phyloP scores from a whole-genome alignment of 2,888 invertebrate species.

The Mantis religiosa region DNA sequence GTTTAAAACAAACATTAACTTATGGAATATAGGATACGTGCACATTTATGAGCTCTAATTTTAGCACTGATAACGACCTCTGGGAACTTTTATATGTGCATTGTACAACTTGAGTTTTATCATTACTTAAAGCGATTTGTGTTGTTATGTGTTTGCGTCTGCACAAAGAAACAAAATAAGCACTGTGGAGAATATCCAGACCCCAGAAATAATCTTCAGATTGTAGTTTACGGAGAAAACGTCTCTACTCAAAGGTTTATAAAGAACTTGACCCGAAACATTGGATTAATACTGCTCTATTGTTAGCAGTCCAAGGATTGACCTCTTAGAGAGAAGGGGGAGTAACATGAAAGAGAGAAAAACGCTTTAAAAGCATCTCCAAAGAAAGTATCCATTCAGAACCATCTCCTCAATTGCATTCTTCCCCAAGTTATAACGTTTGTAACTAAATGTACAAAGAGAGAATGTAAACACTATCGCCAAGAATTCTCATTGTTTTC shows the following conservation, averaged over 20 bases:
- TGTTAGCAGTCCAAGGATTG: neutral
- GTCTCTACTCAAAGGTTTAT: neutral
- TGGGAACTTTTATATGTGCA: too few species aligned
- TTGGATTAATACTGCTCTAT: neutral
- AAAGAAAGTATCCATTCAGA: neutral
- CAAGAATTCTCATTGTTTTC: neutral
- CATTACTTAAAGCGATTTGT: too few species aligned
- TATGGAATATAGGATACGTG: too few species aligned
- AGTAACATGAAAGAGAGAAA: neutral
- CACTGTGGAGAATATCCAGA: too few species aligned
- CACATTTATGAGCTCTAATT: too few species aligned
- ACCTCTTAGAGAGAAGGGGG: neutral
- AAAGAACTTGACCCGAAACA: neutral
- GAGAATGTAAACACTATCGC: neutral
- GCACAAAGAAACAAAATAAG: too few species aligned
- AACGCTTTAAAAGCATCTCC: neutral
- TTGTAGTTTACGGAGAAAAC: neutral
- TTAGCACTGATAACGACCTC: too few species aligned
- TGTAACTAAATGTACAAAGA: neutral
- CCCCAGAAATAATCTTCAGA: too few species aligned
- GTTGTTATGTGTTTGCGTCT: too few species aligned
- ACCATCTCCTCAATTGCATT: neutral
- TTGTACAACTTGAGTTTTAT: too few species aligned
- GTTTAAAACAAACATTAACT: too few species aligned
- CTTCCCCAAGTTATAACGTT: neutral